Evolutionary conservation across 2,888 invertebrate species (phyloP).

Genomic region (Byasa hedistus): DNA sequence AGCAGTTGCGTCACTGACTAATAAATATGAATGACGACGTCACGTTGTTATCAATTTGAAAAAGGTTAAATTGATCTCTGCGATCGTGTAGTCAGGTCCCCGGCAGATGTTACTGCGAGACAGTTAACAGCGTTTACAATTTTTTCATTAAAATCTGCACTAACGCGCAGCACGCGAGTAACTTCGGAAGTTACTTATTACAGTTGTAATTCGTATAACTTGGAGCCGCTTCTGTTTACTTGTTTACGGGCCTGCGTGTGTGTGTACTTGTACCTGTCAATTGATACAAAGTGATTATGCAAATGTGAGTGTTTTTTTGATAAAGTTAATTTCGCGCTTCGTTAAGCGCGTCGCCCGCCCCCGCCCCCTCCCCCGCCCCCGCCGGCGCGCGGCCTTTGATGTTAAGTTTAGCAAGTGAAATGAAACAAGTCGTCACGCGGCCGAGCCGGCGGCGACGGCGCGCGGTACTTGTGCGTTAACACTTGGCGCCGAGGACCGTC

Average conservation of each 20-base stretch:
- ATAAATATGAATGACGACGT: too few species aligned
- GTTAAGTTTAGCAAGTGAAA: too few species aligned
- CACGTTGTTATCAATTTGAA: too few species aligned
- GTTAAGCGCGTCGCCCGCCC: neutral
- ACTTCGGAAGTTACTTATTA: conserved; percentile 13
- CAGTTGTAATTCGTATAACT: conserved; percentile 5
- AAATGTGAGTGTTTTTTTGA: neutral
- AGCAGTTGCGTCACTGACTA: too few species aligned
- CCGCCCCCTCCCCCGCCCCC: too few species aligned
- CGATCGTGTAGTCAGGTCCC: too few species aligned
- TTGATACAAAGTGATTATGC: conserved; percentile 3
- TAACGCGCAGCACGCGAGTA: conserved; percentile 8
- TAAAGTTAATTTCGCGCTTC: conserved; percentile 12
- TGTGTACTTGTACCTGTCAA: neutral
- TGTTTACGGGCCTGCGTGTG: neutral
- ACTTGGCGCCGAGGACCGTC: too few species aligned
- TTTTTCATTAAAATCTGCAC: neutral
- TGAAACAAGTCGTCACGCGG: too few species aligned
- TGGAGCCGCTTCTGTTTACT: conserved; percentile 2
- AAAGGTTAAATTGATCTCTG: too few species aligned
- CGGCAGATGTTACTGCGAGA: conserved; percentile 12
- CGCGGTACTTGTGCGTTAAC: too few species aligned
- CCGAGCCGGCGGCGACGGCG: too few species aligned
- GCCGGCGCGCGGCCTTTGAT: too few species aligned
- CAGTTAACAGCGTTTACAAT: neutral